A percentile compares a stretch with the other conserved stretches of the same genome.
These are phyloP conservation scores for Camelus bactrianus DNA, from an alignment of 2,113 vertebrate genomes.

Conservation along the genomic window DNA sequence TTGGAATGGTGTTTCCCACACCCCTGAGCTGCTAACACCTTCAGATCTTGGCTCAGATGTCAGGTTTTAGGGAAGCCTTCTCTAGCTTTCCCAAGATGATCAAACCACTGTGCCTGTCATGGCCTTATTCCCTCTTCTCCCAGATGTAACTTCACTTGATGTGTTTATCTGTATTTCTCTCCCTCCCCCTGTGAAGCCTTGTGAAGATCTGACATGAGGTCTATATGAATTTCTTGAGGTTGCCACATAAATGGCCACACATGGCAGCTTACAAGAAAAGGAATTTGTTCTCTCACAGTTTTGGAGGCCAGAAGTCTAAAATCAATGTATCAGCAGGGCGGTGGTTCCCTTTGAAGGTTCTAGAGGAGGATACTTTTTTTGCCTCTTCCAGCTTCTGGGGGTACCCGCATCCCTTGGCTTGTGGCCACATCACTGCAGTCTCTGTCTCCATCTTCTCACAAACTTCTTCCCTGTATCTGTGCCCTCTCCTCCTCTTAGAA, in stretches of 20 bases:
- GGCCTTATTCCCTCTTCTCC: background rate
- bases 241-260: background rate
- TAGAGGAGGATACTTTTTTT: background rate
- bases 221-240: background rate
- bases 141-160: background rate
- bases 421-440: rapidly evolving
- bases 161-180: background rate
- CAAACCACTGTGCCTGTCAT: background rate
- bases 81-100: background rate
- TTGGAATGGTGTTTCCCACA: background rate
- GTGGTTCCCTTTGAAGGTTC: background rate
- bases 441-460: background rate
- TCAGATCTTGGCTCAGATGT: background rate
- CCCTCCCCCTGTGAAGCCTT: background rate
- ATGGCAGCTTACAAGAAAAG: background rate
- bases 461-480: background rate
- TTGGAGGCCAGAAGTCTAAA: background rate
- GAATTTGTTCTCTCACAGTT: background rate
- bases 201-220: background rate
- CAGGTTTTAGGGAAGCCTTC: background rate
- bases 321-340: no score
- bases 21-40: background rate
- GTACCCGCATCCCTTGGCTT: background rate
- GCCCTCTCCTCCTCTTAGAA: background rate
- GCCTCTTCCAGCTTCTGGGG: background rate